phyloP scores from a whole-genome alignment of 1,140 invertebrate genomes.

The Drosophila seguyi region DNA sequence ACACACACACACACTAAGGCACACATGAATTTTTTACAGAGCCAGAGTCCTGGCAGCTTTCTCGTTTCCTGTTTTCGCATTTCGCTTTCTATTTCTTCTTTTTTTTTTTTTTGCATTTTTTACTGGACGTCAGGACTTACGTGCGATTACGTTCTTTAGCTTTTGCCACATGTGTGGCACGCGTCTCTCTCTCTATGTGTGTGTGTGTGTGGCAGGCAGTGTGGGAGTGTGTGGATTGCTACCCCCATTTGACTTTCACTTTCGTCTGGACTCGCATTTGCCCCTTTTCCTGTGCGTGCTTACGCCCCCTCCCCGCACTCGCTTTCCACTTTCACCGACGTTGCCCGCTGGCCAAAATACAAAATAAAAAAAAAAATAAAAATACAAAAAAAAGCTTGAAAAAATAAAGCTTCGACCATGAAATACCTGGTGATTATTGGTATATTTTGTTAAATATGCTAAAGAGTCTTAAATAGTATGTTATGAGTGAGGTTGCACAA shows the following conservation, averaged over 20 bases:
- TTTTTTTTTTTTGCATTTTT: conserved; percentile 77
- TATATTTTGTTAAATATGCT: background rate
- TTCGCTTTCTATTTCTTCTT: conserved; percentile 35
- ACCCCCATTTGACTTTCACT: conserved; percentile 77
- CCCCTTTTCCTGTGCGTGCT: conserved; percentile 29
- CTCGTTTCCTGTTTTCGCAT: conserved; percentile 67
- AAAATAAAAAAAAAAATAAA: conserved; percentile 1
- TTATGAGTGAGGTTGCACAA: background rate
- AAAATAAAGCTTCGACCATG: background rate
- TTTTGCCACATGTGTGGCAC: conserved; percentile 52
- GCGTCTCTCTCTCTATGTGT: conserved; percentile 12
- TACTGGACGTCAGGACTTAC: conserved; percentile 79
- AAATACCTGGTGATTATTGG: background rate
- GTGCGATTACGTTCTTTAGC: conserved; percentile 79
- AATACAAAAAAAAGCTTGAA: background rate
- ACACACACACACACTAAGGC: conserved; percentile 32
- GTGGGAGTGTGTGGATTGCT: conserved; percentile 42
- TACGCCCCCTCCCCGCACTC: background rate
- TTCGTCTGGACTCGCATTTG: conserved; percentile 65
- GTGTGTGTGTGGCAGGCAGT: conserved; percentile 17
- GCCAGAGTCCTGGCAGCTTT: conserved; percentile 51
- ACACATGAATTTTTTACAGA: conserved; percentile 74
- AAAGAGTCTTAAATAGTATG: background rate
- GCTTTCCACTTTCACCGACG: conserved; percentile 25
- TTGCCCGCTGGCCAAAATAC: conserved; percentile 57